Percentiles rank a stretch among this genome's conserved stretches.
Conservation (phyloP, 2,797 vertebrate genomes). For the Sebastes taczanowskii region DNA sequence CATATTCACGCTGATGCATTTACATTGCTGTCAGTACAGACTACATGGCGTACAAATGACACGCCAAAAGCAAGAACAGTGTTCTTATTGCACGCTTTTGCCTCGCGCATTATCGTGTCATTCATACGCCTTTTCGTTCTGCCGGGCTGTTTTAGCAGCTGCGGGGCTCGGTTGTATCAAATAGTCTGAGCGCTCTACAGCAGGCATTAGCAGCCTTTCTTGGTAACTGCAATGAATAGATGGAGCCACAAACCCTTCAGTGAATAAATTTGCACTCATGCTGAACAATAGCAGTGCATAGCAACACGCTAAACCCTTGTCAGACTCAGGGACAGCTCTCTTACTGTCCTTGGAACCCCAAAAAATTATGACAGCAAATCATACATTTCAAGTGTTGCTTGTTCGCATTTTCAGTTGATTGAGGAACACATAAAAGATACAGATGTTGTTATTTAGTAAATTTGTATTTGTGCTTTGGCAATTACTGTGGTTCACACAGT, state of each 20-base stretch:
- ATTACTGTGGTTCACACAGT: neutral
- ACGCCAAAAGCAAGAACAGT: neutral
- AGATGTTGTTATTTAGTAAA: neutral
- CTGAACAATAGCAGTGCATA: conserved; percentile 31
- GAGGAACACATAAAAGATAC: neutral
- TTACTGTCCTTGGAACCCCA: neutral
- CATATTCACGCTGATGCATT: no score
- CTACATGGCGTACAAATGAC: no score
- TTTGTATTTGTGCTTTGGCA: neutral
- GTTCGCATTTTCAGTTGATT: neutral
- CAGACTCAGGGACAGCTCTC: conserved; percentile 2
- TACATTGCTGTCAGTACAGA: no score
- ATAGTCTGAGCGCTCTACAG: conserved; percentile 23
- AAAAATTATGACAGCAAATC: neutral
- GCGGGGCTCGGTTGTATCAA: conserved; percentile 6
- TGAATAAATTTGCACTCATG: conserved; percentile 34
- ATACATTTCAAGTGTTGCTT: neutral
- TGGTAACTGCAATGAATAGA: conserved; percentile 46
- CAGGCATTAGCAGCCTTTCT: conserved; percentile 34
- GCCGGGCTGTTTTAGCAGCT: neutral
- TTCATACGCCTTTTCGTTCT: neutral
- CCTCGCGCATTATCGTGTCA: accelerated
- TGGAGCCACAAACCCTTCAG: conserved; percentile 30
- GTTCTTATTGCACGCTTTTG: neutral
- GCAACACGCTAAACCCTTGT: neutral